Base-by-base conservation (phyloP, 2,113 vertebrate species). In the Rhinolophus ferrumequinum region DNA sequence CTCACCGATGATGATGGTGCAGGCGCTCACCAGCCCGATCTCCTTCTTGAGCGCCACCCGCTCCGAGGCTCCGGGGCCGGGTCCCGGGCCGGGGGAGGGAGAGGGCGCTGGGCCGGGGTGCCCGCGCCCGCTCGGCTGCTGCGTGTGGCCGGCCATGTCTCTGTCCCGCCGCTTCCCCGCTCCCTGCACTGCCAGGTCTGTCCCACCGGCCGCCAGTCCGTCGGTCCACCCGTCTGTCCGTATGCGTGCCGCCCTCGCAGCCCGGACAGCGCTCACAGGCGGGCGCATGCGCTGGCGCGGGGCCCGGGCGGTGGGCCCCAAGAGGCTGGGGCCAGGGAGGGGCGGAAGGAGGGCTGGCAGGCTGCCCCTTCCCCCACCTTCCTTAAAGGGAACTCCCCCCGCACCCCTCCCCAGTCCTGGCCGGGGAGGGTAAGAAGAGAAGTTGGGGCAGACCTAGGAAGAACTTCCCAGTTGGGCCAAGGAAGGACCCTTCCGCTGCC, bases 1-100 rank as follows among this genome's bases (percentile, higher is more conserved):
- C 99, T 99, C 79, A 99, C 99, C 99, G 30, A 99, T 98, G 66
- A 99, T 99, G 90, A 99, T 99, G 21, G 99, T 99, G 84, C 99
- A 99, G 67, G 99, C 99, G 97, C 99, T 99, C 91, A 99, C 98
- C 9, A 99, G 98, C 30, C 99, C 99, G 73, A 99, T 99, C 95
- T 99, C 99, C 86, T 99, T 99, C 98, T 99, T 99, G 93, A 99
- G 98, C 4, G 99, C 98, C 54, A 99, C 99, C 4, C 98, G 98
- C 24, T 98, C 98, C 19, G 88, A 47, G 79, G 83, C 30, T 6
- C 97, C 95, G 0, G 94, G 96, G 1, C 96, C 90, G 0, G 96
- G 96, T 1, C 96, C 97, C 8, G 92, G 96, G 47, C 95, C 86
- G 0, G 92, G 90, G 80, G 97, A 96, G 35, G 92, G 93, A 70